Conservation (phyloP, 2,113 vertebrate genomes). For the Oncorhynchus tshawytscha region DNA sequence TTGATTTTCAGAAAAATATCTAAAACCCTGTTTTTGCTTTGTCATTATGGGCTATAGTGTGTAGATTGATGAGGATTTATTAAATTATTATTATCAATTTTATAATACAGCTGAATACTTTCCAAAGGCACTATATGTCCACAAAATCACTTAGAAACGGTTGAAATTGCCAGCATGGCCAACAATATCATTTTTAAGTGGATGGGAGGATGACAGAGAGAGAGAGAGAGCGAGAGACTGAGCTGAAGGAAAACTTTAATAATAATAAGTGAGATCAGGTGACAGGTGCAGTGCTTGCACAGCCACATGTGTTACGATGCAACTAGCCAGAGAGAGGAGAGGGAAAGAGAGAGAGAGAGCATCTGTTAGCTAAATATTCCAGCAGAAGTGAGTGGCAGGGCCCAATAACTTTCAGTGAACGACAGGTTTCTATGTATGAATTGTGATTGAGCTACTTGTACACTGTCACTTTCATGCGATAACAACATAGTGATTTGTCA, state of each 20-base stretch:
- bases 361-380: background rate
- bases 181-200: background rate
- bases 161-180: background rate
- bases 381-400: background rate
- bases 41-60: too few species aligned
- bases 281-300: too few species aligned
- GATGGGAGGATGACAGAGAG: background rate
- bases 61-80: too few species aligned
- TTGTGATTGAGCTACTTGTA: background rate
- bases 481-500: background rate
- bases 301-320: too few species aligned
- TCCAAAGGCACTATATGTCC: too few species aligned
- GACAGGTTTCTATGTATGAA: background rate
- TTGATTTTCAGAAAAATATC: too few species aligned
- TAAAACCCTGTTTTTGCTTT: too few species aligned
- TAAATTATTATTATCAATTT: too few species aligned
- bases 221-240: background rate
- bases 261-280: background rate
- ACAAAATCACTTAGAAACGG: too few species aligned
- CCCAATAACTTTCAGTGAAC: background rate
- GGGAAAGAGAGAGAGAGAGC: background rate
- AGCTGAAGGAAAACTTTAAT: background rate
- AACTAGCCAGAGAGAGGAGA: too few species aligned
- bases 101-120: too few species aligned
- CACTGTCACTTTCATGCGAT: background rate